Conservation (phyloP, 2,113 vertebrate genomes). For the Mirza zaza region DNA sequence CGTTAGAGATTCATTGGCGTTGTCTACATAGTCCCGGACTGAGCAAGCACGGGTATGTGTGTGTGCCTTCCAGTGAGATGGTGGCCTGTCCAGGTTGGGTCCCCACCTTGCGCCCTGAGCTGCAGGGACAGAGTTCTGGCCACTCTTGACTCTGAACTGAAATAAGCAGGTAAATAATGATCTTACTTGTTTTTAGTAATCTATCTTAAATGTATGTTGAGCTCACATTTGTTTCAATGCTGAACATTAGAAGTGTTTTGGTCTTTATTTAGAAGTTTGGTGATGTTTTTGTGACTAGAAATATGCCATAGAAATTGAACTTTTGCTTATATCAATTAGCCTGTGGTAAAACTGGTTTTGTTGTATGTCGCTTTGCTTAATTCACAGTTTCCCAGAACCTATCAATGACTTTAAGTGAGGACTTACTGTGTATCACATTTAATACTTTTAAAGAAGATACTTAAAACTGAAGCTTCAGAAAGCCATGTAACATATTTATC, state of each 20-base stretch:
- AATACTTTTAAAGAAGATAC: neutral
- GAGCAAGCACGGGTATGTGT: neutral
- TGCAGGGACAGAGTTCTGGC: no score
- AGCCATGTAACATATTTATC: neutral
- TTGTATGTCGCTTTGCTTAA: neutral
- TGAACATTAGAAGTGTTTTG: no score
- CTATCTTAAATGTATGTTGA: no score
- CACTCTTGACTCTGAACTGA: no score
- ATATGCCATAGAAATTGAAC: neutral
- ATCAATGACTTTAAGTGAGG: neutral
- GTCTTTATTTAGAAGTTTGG: no score
- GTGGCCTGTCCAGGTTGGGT: no score
- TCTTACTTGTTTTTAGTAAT: no score
- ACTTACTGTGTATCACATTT: neutral
- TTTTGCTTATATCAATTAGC: neutral
- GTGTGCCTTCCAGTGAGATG: no score
- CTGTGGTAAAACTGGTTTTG: neutral
- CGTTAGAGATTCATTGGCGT: neutral
- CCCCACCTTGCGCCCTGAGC: no score
- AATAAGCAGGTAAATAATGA: no score
- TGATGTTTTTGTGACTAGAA: neutral
- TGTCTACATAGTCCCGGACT: neutral
- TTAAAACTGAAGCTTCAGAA: slow-evolving; percentile 28
- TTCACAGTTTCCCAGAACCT: neutral
- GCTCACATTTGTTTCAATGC: no score